Conservation (phyloP, 1,140 invertebrate species). For the Chironomus striatipennis region DNA sequence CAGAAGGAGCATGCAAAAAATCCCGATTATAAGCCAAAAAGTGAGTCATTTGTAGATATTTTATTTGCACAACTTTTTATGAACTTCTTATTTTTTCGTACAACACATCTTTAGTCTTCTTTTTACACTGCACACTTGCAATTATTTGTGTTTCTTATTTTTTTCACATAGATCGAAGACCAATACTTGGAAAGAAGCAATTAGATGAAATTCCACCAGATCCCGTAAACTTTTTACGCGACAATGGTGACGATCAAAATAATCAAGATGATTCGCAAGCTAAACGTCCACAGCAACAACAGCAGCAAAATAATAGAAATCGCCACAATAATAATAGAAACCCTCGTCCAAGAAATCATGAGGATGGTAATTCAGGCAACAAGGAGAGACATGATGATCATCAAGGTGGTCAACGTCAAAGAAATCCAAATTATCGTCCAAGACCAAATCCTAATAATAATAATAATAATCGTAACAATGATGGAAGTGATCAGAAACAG, state of each 20-base stretch:
- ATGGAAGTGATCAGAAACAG: background rate
- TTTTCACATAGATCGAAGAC: background rate
- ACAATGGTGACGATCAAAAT: slow-evolving; percentile 37
- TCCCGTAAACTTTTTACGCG: slow-evolving; percentile 44
- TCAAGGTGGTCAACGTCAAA: background rate
- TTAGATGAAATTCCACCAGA: slow-evolving; percentile 43
- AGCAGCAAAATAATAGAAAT: background rate
- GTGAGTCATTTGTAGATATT: background rate
- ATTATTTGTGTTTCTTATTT: background rate
- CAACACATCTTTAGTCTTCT: slow-evolving; percentile 1
- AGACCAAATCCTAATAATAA: background rate
- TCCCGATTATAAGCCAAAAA: slow-evolving; percentile 13
- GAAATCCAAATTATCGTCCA: background rate
- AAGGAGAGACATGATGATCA: background rate
- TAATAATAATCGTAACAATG: background rate
- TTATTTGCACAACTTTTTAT: slow-evolving; percentile 1
- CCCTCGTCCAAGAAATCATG: background rate
- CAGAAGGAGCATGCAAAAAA: slow-evolving; percentile 20
- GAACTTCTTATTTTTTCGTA: background rate
- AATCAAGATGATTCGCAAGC: background rate
- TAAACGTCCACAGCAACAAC: background rate
- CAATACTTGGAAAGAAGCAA: background rate
- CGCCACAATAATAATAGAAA: slow-evolving; percentile 4
- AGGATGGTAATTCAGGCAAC: background rate
- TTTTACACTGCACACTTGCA: background rate